Evolutionary conservation across 2,797 vertebrate species (phyloP).

Genomic region (Anableps anableps): DNA sequence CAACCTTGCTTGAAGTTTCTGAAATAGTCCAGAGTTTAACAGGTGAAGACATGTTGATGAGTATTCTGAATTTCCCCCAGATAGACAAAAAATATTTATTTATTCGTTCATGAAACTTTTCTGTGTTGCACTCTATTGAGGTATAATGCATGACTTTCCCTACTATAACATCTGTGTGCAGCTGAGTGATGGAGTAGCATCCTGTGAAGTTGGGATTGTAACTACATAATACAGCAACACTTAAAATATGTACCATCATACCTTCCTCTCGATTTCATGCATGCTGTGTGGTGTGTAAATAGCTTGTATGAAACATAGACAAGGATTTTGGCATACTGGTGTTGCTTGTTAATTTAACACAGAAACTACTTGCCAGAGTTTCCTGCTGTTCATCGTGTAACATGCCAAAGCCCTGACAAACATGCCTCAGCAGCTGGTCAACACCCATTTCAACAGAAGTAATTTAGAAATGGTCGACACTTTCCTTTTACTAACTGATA

Average conservation of each 20-base stretch:
- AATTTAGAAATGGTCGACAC: slow-evolving; percentile 62
- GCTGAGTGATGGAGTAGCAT: background rate
- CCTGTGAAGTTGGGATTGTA: background rate
- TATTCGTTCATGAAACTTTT: background rate
- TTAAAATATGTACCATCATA: slow-evolving; percentile 49
- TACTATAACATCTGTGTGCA: background rate
- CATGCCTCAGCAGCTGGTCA: slow-evolving; percentile 70
- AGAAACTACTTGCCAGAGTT: slow-evolving; percentile 41
- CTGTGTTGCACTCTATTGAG: background rate
- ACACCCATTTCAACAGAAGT: slow-evolving; percentile 58
- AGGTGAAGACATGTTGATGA: background rate
- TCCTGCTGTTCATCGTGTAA: slow-evolving; percentile 54
- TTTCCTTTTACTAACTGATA: slow-evolving; percentile 41
- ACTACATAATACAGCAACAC: slow-evolving; percentile 13
- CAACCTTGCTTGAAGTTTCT: background rate
- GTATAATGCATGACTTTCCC: background rate
- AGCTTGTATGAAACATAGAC: slow-evolving; percentile 32
- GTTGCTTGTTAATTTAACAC: slow-evolving; percentile 62
- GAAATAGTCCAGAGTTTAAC: background rate
- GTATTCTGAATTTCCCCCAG: no score
- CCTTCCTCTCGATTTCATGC: slow-evolving; percentile 16
- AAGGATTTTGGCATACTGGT: slow-evolving; percentile 34
- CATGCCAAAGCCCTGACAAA: slow-evolving; percentile 58
- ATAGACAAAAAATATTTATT: background rate
- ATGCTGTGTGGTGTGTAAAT: slow-evolving; percentile 33